Conservation (phyloP, 2,888 invertebrate species). For the Ctenicera cuprea region DNA sequence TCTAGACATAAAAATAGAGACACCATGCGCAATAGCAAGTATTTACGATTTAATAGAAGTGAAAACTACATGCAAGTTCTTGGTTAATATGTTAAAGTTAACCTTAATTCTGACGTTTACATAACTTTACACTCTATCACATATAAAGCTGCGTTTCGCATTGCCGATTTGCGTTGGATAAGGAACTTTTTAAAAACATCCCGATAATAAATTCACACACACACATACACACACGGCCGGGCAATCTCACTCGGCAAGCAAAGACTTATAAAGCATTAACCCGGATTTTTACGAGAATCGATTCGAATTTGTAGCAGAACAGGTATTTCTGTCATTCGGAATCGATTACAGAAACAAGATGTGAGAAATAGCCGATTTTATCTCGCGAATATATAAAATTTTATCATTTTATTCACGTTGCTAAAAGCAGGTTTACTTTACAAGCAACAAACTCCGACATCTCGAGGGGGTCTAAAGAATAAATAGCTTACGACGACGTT, state of each 20-base stretch:
- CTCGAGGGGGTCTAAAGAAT: constrained; percentile 31
- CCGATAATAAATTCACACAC: constrained; percentile 37
- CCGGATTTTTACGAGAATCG: constrained; percentile 39
- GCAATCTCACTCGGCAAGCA: constrained; percentile 8
- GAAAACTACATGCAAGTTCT: constrained; percentile 37
- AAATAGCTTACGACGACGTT: constrained; percentile 31
- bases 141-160: constrained; percentile 35
- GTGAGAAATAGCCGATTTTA: constrained; percentile 52
- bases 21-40: constrained; percentile 29
- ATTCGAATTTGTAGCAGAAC: constrained; percentile 47
- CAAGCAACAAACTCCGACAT: constrained; percentile 32
- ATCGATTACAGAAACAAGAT: constrained; percentile 50
- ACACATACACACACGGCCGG: background rate
- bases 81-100: constrained; percentile 35
- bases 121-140: constrained; percentile 40
- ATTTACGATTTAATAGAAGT: constrained; percentile 40
- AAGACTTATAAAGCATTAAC: constrained; percentile 35
- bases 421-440: constrained; percentile 31
- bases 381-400: constrained; percentile 50
- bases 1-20: constrained; percentile 40
- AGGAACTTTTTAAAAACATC: constrained; percentile 26
- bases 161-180: constrained; percentile 31
- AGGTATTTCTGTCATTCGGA: constrained; percentile 52
- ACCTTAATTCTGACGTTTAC: constrained; percentile 46
- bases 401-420: constrained; percentile 40